Evolutionary conservation across 2,113 vertebrate species (phyloP).

Genomic region (Carollia perspicillata): DNA sequence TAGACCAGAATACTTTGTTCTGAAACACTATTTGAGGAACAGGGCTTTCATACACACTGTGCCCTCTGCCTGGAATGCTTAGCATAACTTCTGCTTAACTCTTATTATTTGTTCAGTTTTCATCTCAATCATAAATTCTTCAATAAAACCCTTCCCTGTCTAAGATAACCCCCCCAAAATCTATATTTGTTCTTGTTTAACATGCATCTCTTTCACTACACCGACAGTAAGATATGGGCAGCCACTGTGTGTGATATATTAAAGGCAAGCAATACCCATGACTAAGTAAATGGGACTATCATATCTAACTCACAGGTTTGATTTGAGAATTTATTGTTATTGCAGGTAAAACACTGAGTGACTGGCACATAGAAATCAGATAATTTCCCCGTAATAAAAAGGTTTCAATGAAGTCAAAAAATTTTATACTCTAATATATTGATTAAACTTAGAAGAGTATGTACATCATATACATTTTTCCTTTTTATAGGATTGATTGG

Average conservation of each 20-base stretch:
- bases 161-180: background rate
- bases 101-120: background rate
- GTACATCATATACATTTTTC: background rate
- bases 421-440: background rate
- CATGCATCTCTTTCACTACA: background rate
- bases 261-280: background rate
- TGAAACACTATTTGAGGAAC: background rate
- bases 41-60: background rate
- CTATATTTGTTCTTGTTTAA: background rate
- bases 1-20: background rate
- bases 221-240: background rate
- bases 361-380: background rate
- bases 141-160: background rate
- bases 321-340: background rate
- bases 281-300: background rate
- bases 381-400: background rate
- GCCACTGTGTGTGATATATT: background rate
- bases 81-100: background rate
- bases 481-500: no score
- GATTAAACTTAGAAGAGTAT: background rate
- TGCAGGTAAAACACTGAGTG: background rate
- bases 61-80: background rate
- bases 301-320: background rate
- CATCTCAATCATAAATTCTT: background rate
- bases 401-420: background rate